These are phyloP conservation scores for Hymenochirus boettgeri DNA, from an alignment of 2,113 vertebrate species.

Conservation along the genomic window DNA sequence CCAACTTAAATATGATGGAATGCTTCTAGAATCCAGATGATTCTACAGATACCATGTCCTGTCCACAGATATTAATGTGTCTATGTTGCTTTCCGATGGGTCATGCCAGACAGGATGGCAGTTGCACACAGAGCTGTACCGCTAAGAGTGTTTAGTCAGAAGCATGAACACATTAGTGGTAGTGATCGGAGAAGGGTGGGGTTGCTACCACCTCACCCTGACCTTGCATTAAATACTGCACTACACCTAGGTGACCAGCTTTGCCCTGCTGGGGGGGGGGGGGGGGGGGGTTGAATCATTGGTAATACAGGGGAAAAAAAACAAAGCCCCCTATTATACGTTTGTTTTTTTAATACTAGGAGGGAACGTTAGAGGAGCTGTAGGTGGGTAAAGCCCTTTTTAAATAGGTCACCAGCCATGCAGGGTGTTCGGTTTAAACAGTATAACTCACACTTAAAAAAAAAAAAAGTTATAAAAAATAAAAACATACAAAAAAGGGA, in stretches of 20 bases:
- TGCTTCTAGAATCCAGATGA: conserved; percentile 56
- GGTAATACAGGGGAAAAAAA: background rate
- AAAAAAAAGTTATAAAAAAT: conserved; percentile 2
- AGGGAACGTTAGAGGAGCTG: background rate
- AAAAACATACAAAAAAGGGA: conserved; percentile 7
- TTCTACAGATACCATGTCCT: conserved; percentile 33
- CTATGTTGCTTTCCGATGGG: conserved; percentile 41
- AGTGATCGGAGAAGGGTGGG: background rate
- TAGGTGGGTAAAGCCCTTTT: background rate
- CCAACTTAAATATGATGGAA: conserved; percentile 75
- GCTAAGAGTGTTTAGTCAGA: conserved; percentile 28
- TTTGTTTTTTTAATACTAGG: too few species aligned
- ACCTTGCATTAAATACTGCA: conserved; percentile 32
- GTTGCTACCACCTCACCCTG: background rate
- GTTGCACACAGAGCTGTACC: conserved; percentile 26
- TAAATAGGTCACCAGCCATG: conserved; percentile 34
- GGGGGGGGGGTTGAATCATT: too few species aligned
- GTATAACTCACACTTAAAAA: conserved; percentile 14
- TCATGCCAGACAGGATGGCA: conserved; percentile 38
- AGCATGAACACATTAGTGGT: conserved; percentile 31
- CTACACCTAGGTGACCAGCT: background rate
- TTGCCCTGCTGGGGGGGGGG: background rate
- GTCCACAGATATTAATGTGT: conserved; percentile 45
- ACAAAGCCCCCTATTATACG: too few species aligned
- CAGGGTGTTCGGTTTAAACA: background rate